Evolutionary conservation across 2,113 vertebrate species (phyloP), one percentile per base, ranked within the genome.

Genomic region (Pleuronectes platessa): DNA sequence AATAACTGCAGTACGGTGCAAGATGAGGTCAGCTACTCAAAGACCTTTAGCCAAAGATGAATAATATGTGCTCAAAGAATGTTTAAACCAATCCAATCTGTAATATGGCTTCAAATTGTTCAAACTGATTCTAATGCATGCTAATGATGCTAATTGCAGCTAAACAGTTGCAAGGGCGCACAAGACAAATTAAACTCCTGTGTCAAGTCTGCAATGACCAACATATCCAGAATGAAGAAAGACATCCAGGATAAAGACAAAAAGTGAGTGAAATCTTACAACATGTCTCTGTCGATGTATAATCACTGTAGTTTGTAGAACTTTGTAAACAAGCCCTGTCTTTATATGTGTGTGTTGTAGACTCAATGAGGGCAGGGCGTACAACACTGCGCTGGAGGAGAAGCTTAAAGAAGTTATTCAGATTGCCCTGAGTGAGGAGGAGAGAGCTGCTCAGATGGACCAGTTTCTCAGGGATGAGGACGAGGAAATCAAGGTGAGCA

Each of bases 381-480:
- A 94, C 77, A 97, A 95, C 49, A 9, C 76, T n/a, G 86, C 77
- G 1, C 92, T 97, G 76, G 88, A 88, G 53, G 86, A 92, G 70
- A 97, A 96, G 82, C 90, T 97, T 76, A 91, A 91, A 55, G 35
- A 73, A 10, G 92, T 94, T 58, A 96, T 83, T 13, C 93, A 97
- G 85, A 92, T 93, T 4, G 90, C 92, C 0, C 87, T 97, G 23
- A 95, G 88, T 68, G 88, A 94, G 76, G 96, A 98, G 88, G 97
- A 99, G 74, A 95, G 89, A 87, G 95, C 95, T 11, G 88, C 90
- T 13, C 95, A 93, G 84, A 91, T 97, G 93, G 97, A 98, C 71
- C 94, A 95, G 77, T 92, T 96, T 65, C 75, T 96, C 40, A 95
- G 89, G 69, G 95, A 97, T 2, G 95, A 96, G 82, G 96, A 98